These are phyloP conservation scores for Spatulosminthurus flaviceps DNA, from an alignment of 2,888 invertebrate genomes.

Conservation along the genomic window DNA sequence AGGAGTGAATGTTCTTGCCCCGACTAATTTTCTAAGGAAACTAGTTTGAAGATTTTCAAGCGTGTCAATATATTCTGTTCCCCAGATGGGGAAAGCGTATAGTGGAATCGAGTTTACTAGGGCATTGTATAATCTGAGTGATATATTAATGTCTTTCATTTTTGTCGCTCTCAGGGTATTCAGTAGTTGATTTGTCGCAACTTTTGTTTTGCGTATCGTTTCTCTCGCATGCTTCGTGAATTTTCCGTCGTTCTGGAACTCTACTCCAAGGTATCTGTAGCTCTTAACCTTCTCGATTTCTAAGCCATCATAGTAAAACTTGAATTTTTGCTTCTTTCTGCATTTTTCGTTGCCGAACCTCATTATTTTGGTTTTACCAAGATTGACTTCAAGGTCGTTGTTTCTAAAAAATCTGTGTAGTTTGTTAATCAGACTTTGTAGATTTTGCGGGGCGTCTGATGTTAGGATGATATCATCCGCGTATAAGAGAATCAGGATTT, in stretches of 20 bases:
- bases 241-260: background rate
- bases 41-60: background rate
- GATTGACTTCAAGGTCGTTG: background rate
- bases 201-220: background rate
- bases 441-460: background rate
- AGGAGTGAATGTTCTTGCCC: background rate
- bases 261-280: slow-evolving; percentile 9
- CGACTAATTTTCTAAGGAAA: background rate
- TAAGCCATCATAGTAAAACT: background rate
- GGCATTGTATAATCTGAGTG: background rate
- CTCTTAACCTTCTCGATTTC: background rate
- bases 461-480: slow-evolving; percentile 10
- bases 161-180: background rate
- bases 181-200: background rate
- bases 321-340: background rate
- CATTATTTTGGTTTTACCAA: background rate
- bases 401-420: background rate
- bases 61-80: background rate
- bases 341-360: background rate
- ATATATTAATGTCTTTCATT: background rate
- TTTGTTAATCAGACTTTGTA: background rate
- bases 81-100: background rate
- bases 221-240: background rate
- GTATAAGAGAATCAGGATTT: background rate
- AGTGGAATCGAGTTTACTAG: background rate